Evolutionary conservation across 2,113 vertebrate species (phyloP).

Genomic region (Bubo blakistoni): DNA sequence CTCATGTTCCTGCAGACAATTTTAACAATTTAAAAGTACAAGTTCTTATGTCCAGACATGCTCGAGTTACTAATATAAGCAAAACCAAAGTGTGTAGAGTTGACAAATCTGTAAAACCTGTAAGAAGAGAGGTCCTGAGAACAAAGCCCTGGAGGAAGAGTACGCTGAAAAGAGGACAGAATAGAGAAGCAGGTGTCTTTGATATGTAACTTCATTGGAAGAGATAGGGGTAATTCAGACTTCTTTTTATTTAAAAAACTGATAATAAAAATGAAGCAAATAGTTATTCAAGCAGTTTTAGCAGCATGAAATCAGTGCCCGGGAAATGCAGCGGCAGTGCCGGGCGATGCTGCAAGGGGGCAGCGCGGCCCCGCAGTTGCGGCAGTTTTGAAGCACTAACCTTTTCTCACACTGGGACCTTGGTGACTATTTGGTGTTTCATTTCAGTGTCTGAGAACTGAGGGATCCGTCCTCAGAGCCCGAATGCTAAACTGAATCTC

Average conservation of each 20-base stretch:
- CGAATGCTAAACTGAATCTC: not conserved
- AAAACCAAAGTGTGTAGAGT: not conserved
- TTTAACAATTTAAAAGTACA: not conserved
- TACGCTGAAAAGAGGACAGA: not conserved
- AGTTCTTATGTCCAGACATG: not conserved
- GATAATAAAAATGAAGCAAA: not conserved
- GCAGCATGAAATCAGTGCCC: not conserved
- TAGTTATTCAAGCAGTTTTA: not conserved
- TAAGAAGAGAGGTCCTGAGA: not conserved
- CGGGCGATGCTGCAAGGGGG: not conserved
- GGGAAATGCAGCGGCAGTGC: not conserved
- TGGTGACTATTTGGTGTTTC: not conserved
- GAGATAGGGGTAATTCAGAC: not conserved
- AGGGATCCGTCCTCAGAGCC: not conserved
- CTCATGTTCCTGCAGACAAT: rapidly evolving
- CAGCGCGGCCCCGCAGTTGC: rapidly evolving
- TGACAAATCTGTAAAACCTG: not conserved
- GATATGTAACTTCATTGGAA: not conserved
- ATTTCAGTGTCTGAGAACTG: not conserved
- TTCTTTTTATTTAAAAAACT: not conserved
- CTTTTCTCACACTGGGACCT: rapidly evolving
- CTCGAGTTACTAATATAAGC: not conserved
- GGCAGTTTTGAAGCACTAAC: rapidly evolving
- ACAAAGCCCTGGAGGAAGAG: not conserved
- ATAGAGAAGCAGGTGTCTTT: not conserved